These are phyloP conservation scores for Ormyrus nitidulus DNA, from an alignment of 2,888 invertebrate species.

Conservation along the genomic window DNA sequence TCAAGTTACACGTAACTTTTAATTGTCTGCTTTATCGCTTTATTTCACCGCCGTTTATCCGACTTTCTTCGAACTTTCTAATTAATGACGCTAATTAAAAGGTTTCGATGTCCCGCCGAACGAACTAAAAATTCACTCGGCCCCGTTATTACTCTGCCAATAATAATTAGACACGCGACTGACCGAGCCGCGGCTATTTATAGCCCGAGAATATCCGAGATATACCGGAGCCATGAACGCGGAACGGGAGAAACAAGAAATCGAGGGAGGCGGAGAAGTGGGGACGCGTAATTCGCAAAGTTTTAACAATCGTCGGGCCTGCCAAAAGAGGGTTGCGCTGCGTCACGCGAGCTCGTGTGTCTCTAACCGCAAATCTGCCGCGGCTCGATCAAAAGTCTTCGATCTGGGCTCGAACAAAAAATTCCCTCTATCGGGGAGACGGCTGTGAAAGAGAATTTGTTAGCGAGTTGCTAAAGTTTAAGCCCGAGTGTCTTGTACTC, in stretches of 20 bases:
- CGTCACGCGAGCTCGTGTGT: conserved; percentile 46
- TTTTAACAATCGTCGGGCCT: conserved; percentile 48
- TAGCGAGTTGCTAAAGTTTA: no score
- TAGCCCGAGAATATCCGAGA: conserved; percentile 23
- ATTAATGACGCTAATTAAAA: not conserved
- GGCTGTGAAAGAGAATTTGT: no score
- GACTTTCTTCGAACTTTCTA: not conserved
- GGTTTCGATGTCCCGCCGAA: no score
- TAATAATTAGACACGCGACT: conserved; percentile 22
- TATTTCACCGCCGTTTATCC: not conserved
- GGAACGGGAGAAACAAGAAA: conserved; percentile 27
- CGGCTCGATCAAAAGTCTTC: conserved; percentile 41
- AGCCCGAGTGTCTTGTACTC: no score
- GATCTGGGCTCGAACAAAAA: not conserved
- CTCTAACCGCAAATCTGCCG: conserved; percentile 42
- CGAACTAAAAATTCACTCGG: no score
- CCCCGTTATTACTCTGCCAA: no score
- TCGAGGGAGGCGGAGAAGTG: not conserved
- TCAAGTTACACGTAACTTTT: not conserved
- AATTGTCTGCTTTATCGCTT: not conserved
- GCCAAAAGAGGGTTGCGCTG: conserved; percentile 1
- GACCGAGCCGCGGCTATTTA: conserved; percentile 14
- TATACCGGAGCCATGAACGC: not conserved
- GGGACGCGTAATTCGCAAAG: conserved; percentile 49
- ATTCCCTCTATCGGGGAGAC: no score